Conservation (phyloP, 2,113 vertebrate species). For the Paradisaea rubra region DNA sequence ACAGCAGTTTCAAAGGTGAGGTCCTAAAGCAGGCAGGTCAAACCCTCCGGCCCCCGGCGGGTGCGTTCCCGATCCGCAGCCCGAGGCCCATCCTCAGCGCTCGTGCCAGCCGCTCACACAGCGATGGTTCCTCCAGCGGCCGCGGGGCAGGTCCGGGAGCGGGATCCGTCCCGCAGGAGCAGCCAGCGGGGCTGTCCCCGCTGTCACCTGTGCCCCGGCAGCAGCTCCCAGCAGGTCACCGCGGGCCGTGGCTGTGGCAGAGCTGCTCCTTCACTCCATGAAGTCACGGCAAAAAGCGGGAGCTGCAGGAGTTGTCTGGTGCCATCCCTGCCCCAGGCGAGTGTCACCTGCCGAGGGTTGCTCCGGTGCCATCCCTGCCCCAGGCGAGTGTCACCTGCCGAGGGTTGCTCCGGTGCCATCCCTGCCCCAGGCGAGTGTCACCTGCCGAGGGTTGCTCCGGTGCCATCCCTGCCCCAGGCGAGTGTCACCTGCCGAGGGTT, state of each 20-base stretch:
- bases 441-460: background rate
- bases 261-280: rapidly evolving
- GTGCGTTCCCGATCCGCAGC: rapidly evolving
- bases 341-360: background rate
- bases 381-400: background rate
- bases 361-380: background rate
- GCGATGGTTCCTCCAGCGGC: rapidly evolving
- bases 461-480: no score
- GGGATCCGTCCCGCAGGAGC: rapidly evolving
- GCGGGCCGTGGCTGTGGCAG: rapidly evolving
- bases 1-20: background rate
- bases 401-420: no score
- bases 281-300: rapidly evolving
- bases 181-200: background rate
- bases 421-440: background rate
- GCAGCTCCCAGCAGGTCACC: background rate
- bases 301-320: background rate
- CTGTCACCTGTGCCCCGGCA: background rate
- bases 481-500: background rate
- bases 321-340: background rate
- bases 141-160: background rate
- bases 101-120: rapidly evolving
- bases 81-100: rapidly evolving
- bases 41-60: background rate
- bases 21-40: background rate